phyloP scores from a whole-genome alignment of 2,797 vertebrate genomes.

The Hydrophis major region DNA sequence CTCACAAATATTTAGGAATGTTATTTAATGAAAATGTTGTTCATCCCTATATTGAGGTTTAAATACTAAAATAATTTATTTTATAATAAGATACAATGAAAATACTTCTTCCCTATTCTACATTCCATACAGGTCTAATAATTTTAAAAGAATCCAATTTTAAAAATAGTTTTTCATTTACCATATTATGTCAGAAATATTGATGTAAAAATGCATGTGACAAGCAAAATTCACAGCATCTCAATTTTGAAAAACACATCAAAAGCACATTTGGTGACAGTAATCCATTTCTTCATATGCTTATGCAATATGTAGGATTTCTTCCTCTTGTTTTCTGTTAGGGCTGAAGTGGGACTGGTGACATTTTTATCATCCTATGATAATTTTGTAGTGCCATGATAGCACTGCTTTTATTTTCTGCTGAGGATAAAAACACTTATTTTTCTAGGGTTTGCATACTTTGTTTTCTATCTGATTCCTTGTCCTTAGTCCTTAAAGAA shows the following conservation, averaged over 20 bases:
- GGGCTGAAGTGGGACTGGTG: too few relatives aligned
- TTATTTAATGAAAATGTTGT: constrained; percentile 1
- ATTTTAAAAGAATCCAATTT: constrained; percentile 11
- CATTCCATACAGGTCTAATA: not conserved
- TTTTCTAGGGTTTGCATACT: not conserved
- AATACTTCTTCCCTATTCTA: not conserved
- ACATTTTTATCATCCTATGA: not conserved
- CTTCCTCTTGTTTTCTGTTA: not conserved
- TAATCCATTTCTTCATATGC: not conserved
- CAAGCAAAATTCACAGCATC: constrained; percentile 12
- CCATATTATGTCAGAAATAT: not conserved
- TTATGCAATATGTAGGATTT: not conserved
- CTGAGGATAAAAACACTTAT: not conserved
- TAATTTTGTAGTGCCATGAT: not conserved
- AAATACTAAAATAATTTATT: constrained; percentile 17
- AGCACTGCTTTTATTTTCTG: not conserved
- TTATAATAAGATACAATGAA: constrained; percentile 2
- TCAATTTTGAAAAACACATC: not conserved
- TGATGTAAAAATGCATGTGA: not conserved
- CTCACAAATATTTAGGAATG: not conserved
- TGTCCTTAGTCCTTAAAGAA: not conserved
- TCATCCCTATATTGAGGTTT: not conserved
- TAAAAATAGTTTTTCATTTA: constrained; percentile 9
- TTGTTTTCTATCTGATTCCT: not conserved
- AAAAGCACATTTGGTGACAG: not conserved